These are phyloP conservation scores for Chamaetylas fuelleborni DNA, from an alignment of 2,113 vertebrate species.

Conservation along the genomic window DNA sequence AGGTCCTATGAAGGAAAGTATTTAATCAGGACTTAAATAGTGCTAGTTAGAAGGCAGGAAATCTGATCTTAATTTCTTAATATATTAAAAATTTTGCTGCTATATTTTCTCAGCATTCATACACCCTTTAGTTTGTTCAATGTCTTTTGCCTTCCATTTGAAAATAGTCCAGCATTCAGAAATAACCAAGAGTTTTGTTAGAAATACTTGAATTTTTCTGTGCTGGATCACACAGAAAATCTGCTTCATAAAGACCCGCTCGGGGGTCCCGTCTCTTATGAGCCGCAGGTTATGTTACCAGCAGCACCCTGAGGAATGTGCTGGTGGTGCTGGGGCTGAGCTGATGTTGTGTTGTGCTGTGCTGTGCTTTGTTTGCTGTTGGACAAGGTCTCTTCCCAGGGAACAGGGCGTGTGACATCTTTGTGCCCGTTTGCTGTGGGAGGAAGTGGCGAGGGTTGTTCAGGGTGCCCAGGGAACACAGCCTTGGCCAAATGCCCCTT, in stretches of 20 bases:
- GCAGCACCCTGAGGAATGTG: no score
- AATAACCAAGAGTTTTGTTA: background rate
- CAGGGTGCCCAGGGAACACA: background rate
- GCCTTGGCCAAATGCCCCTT: background rate
- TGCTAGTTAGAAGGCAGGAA: background rate
- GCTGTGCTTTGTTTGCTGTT: background rate
- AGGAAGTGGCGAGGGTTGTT: background rate
- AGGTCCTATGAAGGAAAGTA: background rate
- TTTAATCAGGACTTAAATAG: background rate
- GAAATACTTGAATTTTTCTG: background rate
- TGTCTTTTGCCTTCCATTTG: background rate
- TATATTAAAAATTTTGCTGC: background rate
- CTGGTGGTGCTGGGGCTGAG: background rate
- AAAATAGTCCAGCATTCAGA: background rate
- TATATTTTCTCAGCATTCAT: background rate
- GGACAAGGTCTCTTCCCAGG: background rate
- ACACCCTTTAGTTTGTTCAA: background rate
- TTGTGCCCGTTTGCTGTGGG: fast-evolving
- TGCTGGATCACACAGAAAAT: background rate
- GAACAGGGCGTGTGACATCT: fast-evolving
- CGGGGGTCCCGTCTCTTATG: fast-evolving
- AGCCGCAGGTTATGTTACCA: fast-evolving
- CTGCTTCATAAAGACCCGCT: background rate
- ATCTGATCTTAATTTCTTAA: background rate
- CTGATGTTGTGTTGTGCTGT: background rate